A percentile compares a stretch with the other conserved stretches of the same genome.
phyloP scores from a whole-genome alignment of 1,140 invertebrate genomes.

The Drosophila rhopaloa region DNA sequence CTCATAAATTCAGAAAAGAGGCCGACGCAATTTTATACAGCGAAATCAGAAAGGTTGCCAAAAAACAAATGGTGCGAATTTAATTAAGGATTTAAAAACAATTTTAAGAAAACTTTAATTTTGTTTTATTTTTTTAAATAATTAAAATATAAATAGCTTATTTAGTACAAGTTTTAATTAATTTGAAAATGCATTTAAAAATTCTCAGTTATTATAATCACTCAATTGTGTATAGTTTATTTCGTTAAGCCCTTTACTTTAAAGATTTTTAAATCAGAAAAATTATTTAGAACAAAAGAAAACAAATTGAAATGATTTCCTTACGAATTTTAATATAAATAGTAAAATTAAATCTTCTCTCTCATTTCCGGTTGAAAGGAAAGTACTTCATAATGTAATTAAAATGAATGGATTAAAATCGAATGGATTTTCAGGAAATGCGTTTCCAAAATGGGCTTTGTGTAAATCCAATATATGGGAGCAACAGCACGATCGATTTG shows the following conservation, averaged over 20 bases:
- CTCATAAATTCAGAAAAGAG: slow-evolving; percentile 60
- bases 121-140: no score
- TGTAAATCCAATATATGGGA: slow-evolving; percentile 6
- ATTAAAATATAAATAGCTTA: no score
- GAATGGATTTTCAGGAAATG: background rate
- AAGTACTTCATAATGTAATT: background rate
- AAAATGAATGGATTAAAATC: background rate
- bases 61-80: slow-evolving; percentile 7
- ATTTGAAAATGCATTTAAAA: no score
- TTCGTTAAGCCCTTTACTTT: no score
- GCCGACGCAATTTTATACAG: slow-evolving; percentile 26
- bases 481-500: slow-evolving; percentile 16
- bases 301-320: no score
- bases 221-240: no score
- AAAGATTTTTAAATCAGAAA: no score
- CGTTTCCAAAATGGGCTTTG: slow-evolving; percentile 12
- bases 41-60: slow-evolving; percentile 47
- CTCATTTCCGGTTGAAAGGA: background rate
- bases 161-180: no score
- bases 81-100: background rate
- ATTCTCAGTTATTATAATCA: no score
- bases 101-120: no score
- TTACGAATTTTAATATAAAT: background rate
- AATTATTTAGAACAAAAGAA: no score
- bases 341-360: background rate